A percentile compares a stretch with the other conserved stretches of the same genome.
Conservation (phyloP, 2,113 vertebrate genomes). For the Lagopus muta region DNA sequence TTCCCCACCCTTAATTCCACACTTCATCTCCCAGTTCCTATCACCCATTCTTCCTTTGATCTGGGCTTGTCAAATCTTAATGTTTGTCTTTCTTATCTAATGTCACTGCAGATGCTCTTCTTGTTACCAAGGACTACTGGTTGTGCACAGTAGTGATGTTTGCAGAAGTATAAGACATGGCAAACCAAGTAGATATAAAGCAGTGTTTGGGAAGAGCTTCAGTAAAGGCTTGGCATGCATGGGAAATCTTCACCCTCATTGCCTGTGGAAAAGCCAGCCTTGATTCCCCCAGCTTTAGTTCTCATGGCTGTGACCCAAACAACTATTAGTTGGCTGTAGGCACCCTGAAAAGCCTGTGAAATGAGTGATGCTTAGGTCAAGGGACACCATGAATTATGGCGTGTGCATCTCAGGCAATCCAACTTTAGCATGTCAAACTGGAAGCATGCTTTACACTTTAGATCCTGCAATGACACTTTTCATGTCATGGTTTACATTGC, state of each 20-base stretch:
- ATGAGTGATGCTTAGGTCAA: background rate
- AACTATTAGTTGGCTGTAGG: background rate
- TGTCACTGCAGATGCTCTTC: background rate
- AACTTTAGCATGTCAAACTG: background rate
- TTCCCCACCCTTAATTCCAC: background rate
- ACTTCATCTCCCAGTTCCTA: background rate
- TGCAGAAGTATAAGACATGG: background rate
- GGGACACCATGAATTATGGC: background rate
- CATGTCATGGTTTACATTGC: background rate
- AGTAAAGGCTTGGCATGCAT: background rate
- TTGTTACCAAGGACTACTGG: background rate
- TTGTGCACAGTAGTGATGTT: background rate
- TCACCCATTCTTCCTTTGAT: background rate
- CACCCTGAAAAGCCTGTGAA: slow-evolving; percentile 1
- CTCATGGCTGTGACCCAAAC: background rate
- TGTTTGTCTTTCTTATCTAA: background rate
- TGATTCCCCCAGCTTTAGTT: background rate
- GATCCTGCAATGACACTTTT: background rate
- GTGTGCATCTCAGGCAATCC: background rate
- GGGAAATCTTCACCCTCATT: background rate
- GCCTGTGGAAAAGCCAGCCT: background rate
- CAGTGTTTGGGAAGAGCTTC: background rate
- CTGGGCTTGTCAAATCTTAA: background rate
- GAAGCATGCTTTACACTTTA: background rate
- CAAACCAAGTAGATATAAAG: background rate